A percentile compares a stretch with the other conserved stretches of the same genome.
phyloP scores from a whole-genome alignment of 2,113 vertebrate genomes.

The Nesogale talazaci region DNA sequence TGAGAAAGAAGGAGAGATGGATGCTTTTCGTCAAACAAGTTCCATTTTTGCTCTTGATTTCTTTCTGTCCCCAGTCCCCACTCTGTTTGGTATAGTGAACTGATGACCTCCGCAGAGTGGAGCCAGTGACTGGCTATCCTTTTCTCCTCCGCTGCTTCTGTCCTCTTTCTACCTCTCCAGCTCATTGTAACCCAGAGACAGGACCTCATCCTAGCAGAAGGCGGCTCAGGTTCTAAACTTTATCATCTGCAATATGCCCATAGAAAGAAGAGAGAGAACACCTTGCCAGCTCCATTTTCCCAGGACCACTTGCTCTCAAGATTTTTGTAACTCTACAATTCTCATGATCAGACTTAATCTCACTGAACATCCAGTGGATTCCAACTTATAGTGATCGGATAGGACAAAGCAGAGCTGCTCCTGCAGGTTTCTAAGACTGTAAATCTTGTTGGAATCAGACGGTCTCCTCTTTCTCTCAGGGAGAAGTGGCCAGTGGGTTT shows the following conservation, averaged over 20 bases:
- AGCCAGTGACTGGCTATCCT: not conserved
- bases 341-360: too few species aligned
- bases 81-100: not conserved
- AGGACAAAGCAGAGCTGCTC: too few species aligned
- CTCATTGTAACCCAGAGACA: not conserved
- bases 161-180: not conserved
- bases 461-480: too few species aligned
- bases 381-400: too few species aligned
- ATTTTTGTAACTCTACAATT: not conserved
- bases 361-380: too few species aligned
- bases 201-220: not conserved
- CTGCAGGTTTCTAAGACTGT: too few species aligned
- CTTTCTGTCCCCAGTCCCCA: not conserved
- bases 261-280: not conserved
- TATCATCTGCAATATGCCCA: not conserved
- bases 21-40: not conserved
- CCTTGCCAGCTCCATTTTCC: not conserved
- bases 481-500: too few species aligned
- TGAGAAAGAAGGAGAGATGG: not conserved
- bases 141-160: fast-evolving
- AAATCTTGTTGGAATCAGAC: too few species aligned
- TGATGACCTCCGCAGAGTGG: not conserved
- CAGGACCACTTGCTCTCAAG: not conserved
- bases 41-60: not conserved
- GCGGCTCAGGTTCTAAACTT: not conserved